These are phyloP conservation scores for Parapristionchus giblindavisi DNA, from an alignment of 2,888 invertebrate species.

Conservation along the genomic window DNA sequence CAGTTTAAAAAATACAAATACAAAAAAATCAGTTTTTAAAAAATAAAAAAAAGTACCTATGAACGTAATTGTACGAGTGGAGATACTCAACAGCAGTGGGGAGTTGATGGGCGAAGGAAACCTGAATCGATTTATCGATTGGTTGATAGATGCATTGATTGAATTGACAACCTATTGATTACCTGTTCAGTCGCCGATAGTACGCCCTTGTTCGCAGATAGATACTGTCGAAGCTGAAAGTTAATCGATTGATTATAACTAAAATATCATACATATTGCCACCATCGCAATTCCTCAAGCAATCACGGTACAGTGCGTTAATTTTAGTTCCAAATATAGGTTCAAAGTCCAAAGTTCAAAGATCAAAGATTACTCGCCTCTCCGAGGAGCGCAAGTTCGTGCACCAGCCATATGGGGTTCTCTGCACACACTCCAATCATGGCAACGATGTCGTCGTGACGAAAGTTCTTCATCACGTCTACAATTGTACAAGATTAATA, in stretches of 20 bases:
- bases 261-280: no score
- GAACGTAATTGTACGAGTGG: slow-evolving; percentile 70
- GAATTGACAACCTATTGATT: no score
- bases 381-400: slow-evolving; percentile 94
- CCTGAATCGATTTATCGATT: slow-evolving; percentile 13
- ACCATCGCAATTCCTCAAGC: neutral
- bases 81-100: slow-evolving; percentile 45
- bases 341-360: no score
- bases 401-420: slow-evolving; percentile 95
- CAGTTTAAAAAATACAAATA: no score
- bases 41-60: no score
- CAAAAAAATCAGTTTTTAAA: no score
- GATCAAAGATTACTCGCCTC: slow-evolving; percentile 74
- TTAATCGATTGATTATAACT: no score
- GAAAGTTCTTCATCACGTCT: slow-evolving; percentile 99
- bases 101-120: slow-evolving; percentile 50
- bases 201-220: slow-evolving; percentile 86
- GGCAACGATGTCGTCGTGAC: slow-evolving; percentile 95
- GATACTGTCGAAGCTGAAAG: slow-evolving; percentile 87
- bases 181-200: slow-evolving; percentile 70
- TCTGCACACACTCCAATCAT: slow-evolving; percentile 93
- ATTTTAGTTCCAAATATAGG: neutral
- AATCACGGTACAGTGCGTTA: neutral
- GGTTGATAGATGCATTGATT: neutral
- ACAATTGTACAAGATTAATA: slow-evolving; percentile 45